Base-by-base conservation (phyloP, 2,113 vertebrate genomes). In the Theristicus caerulescens region DNA sequence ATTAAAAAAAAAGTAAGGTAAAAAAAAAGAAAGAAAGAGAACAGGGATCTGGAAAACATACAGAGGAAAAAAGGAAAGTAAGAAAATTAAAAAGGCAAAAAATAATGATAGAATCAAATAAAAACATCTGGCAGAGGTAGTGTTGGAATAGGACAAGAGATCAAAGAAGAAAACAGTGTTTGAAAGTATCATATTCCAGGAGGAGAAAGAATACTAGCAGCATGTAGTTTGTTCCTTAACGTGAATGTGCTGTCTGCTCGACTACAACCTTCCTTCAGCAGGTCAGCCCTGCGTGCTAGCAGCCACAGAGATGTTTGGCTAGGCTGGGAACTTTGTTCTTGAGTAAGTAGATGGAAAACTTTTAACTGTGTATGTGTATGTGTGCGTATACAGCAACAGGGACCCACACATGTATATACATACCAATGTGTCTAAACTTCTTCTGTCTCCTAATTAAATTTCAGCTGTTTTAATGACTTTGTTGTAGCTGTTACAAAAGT, bases 401-500 rank as follows among this genome's bases (percentile, higher is more conserved):
- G 13, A 79, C 7, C 2, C 31, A 38, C 13, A 49, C 6, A 2
- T 8, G 5, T 42, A 4, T 17, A 29, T 12, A 62, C 4, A 27
- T 7, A 54, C 1, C 0, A 1, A 5, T 34, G 5, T 20, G 8
- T 31, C 7, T 5, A 22, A 71, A 74, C 16, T 40, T 49, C 27
- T n/a, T 77, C 11, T 62, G 25, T 51, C 82, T 86, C 32, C 22
- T 64, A 22, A 42, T 47, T 54, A 62, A 58, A 51, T 82, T 76
- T 47, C 17, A 69, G 2, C n/a, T 69, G 3, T 5, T 90, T 90
- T 20, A 59, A 29, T 76, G 34, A 65, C 9, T 79, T 64, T 40
- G 4, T 51, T 40, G 12, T 18, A 61, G 25, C 25, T 70, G 11
- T 55, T 77, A 7, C 9, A 55, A 47, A 83, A 87, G 9, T 26